Conservation (phyloP, 2,888 invertebrate genomes). For the Ennomos erosarius region DNA sequence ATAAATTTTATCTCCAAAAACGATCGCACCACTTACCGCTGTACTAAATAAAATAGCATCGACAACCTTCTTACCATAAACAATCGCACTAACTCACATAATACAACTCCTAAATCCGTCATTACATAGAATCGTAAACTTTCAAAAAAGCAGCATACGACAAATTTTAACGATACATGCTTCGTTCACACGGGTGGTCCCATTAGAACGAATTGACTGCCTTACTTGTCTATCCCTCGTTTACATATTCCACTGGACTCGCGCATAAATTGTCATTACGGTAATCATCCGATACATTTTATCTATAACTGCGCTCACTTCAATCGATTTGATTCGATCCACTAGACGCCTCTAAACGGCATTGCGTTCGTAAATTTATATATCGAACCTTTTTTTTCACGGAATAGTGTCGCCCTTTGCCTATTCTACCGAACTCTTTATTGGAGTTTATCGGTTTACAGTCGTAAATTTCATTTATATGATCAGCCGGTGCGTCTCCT, state of each 20-base stretch:
- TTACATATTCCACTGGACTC: slow-evolving; percentile 75
- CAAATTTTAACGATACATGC: slow-evolving; percentile 44
- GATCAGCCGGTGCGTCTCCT: slow-evolving; percentile 47
- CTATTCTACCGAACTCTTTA: slow-evolving; percentile 69
- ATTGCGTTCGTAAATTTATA: slow-evolving; percentile 48
- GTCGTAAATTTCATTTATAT: slow-evolving; percentile 65
- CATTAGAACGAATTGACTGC: slow-evolving; percentile 61
- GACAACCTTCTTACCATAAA: slow-evolving; percentile 33
- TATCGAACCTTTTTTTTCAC: slow-evolving; percentile 46
- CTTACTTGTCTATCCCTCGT: slow-evolving; percentile 68
- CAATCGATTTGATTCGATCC: slow-evolving; percentile 60
- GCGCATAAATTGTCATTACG: slow-evolving; percentile 81
- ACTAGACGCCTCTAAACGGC: slow-evolving; percentile 61
- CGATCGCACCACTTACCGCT: slow-evolving; percentile 9
- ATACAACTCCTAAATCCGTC: slow-evolving; percentile 34
- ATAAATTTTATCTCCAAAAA: slow-evolving; percentile 19
- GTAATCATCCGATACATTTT: slow-evolving; percentile 75
- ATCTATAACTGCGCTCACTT: slow-evolving; percentile 67
- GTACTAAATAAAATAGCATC: slow-evolving; percentile 29
- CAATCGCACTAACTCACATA: slow-evolving; percentile 30
- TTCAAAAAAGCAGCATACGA: slow-evolving; percentile 44
- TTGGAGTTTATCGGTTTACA: slow-evolving; percentile 67
- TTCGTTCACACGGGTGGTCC: slow-evolving; percentile 72
- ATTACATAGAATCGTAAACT: slow-evolving; percentile 43
- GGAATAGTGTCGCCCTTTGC: slow-evolving; percentile 43